Evolutionary conservation across 1,140 invertebrate genomes (phyloP).

Genomic region (Cecropterus lyciades): DNA sequence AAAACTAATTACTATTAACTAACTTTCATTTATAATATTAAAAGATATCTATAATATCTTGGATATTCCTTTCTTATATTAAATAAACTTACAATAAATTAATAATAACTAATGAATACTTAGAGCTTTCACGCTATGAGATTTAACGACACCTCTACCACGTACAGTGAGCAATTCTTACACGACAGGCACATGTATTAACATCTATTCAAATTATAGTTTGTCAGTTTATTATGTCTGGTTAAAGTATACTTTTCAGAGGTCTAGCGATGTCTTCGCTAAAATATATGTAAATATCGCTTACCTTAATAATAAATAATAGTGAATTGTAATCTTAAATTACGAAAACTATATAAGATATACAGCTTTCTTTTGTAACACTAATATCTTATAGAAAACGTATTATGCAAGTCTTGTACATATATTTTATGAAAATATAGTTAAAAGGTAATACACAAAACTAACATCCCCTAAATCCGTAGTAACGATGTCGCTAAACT

Average conservation of each 20-base stretch:
- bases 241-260: too few species aligned
- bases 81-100: conserved; percentile 78
- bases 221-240: too few species aligned
- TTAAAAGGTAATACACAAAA: conserved; percentile 5
- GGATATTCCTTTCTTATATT: conserved; percentile 77
- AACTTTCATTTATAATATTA: conserved; percentile 58
- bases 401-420: too few species aligned
- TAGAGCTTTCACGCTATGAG: conserved; percentile 61
- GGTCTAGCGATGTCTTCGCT: too few species aligned
- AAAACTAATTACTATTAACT: conserved; percentile 62
- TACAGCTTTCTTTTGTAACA: too few species aligned
- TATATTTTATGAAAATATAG: too few species aligned
- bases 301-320: too few species aligned
- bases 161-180: conserved; percentile 64
- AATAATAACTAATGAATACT: conserved; percentile 81
- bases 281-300: too few species aligned
- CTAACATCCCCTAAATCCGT: conserved; percentile 15
- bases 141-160: conserved; percentile 59
- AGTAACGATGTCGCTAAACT: conserved; percentile 49
- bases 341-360: too few species aligned
- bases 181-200: conserved; percentile 26
- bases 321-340: too few species aligned
- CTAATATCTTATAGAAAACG: too few species aligned
- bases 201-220: too few species aligned
- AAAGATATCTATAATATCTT: conserved; percentile 76